Percentiles rank a stretch among this genome's conserved stretches.
Evolutionary conservation across 2,888 invertebrate genomes (phyloP).

Genomic region (Lepidocyrtinus sp.): DNA sequence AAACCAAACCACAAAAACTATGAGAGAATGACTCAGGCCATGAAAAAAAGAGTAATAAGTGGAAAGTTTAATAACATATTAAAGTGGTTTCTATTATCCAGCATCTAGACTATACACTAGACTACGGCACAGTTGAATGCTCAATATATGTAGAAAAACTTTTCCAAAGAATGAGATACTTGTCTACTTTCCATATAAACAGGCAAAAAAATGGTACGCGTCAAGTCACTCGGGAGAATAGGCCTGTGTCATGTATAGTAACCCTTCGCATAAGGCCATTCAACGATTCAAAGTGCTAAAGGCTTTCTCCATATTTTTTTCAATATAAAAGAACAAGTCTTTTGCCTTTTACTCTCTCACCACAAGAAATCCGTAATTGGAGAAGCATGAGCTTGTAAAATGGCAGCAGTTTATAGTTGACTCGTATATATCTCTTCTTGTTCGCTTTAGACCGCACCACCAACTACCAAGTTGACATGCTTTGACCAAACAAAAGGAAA

Average conservation of each 20-base stretch:
- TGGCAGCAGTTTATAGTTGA: conserved; percentile 62
- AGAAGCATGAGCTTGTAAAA: conserved; percentile 67
- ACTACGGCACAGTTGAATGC: not conserved
- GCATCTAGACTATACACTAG: not conserved
- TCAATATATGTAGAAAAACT: conserved; percentile 16
- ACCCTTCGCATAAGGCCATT: no score
- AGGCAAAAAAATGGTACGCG: conserved; percentile 16
- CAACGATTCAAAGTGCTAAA: not conserved
- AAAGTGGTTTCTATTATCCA: not conserved
- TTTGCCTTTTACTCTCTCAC: conserved; percentile 57
- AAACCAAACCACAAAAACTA: no score
- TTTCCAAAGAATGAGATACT: conserved; percentile 47
- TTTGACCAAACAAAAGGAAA: not conserved
- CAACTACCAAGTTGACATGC: not conserved
- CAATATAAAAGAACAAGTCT: not conserved
- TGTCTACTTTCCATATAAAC: conserved; percentile 25
- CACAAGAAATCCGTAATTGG: conserved; percentile 69
- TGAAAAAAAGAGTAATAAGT: not conserved
- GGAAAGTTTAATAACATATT: not conserved
- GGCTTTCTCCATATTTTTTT: conserved; percentile 1
- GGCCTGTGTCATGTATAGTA: no score
- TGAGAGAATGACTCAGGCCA: not conserved
- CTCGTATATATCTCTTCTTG: conserved; percentile 38
- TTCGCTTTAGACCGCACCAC: conserved; percentile 7
- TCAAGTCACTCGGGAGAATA: conserved; percentile 61